Conservation (phyloP, 2,113 vertebrate species). For the Hemibagrus wyckioides region DNA sequence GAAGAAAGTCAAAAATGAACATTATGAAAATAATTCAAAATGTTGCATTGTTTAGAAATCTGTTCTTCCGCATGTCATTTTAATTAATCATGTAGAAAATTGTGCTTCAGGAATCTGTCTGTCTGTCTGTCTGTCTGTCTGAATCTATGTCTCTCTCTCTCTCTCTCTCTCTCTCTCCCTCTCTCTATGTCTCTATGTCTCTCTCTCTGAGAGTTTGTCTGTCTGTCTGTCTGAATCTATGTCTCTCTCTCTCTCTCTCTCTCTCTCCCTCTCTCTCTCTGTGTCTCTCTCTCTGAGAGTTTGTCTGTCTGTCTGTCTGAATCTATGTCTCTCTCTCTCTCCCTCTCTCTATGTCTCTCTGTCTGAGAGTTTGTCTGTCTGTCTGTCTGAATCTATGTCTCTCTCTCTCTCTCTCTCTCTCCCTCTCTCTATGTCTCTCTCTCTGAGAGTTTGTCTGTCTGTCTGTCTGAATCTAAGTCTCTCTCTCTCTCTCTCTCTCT, state of each 20-base stretch:
- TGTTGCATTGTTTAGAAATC: background rate
- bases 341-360: background rate
- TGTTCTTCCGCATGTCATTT: background rate
- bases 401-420: too few species aligned
- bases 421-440: background rate
- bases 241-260: background rate
- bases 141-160: background rate
- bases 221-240: background rate
- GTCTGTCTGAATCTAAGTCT: too few species aligned
- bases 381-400: too few species aligned
- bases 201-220: background rate
- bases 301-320: background rate
- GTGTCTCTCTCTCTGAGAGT: background rate
- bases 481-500: background rate
- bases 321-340: background rate
- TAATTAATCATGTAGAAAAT: background rate
- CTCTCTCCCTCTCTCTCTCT: background rate
- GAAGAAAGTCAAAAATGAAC: conserved; percentile 6
- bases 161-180: background rate
- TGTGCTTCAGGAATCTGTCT: background rate
- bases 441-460: too few species aligned
- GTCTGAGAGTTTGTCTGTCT: background rate
- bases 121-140: background rate
- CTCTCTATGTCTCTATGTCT: background rate
- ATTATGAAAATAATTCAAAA: background rate